Evolutionary conservation across 1,140 invertebrate species (phyloP).

Genomic region (Oppia nitens): DNA sequence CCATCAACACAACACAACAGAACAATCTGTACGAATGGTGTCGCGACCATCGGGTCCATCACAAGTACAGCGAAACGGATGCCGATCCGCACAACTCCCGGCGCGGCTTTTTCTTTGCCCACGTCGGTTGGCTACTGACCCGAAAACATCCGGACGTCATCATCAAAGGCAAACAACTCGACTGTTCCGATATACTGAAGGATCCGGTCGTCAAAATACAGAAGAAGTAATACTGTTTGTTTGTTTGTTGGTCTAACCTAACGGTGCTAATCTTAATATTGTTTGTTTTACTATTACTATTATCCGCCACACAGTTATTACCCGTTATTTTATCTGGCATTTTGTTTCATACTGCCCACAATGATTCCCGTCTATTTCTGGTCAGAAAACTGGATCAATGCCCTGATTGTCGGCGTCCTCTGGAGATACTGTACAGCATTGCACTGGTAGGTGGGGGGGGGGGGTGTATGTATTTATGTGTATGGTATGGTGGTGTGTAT

Average conservation of each 20-base stretch:
- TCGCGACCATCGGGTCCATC: slow-evolving; percentile 83
- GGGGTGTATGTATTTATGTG: too few species aligned
- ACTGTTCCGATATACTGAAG: slow-evolving; percentile 60
- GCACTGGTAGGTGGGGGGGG: slow-evolving; percentile 46
- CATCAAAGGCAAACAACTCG: slow-evolving; percentile 62
- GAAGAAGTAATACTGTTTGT: slow-evolving; percentile 34
- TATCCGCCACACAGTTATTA: background rate
- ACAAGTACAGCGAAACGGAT: slow-evolving; percentile 89
- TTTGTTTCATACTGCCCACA: slow-evolving; percentile 70
- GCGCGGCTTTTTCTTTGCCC: slow-evolving; percentile 87
- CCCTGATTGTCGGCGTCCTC: slow-evolving; percentile 61
- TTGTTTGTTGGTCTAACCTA: slow-evolving; percentile 24
- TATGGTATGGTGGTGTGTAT: too few species aligned
- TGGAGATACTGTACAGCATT: slow-evolving; percentile 67
- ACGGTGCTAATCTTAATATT: slow-evolving; percentile 43
- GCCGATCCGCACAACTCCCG: slow-evolving; percentile 90
- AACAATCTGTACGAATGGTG: slow-evolving; percentile 82
- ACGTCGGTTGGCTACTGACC: slow-evolving; percentile 81
- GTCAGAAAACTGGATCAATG: slow-evolving; percentile 55
- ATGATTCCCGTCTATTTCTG: slow-evolving; percentile 60
- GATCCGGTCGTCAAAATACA: slow-evolving; percentile 73
- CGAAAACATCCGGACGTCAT: slow-evolving; percentile 68
- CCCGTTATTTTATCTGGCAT: slow-evolving; percentile 41
- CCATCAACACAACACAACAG: too few species aligned
- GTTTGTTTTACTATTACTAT: too few species aligned